Percentiles rank a stretch among this genome's conserved stretches.
These are phyloP conservation scores for Protophormia terraenovae DNA, from an alignment of 2,888 invertebrate genomes.

Conservation along the genomic window DNA sequence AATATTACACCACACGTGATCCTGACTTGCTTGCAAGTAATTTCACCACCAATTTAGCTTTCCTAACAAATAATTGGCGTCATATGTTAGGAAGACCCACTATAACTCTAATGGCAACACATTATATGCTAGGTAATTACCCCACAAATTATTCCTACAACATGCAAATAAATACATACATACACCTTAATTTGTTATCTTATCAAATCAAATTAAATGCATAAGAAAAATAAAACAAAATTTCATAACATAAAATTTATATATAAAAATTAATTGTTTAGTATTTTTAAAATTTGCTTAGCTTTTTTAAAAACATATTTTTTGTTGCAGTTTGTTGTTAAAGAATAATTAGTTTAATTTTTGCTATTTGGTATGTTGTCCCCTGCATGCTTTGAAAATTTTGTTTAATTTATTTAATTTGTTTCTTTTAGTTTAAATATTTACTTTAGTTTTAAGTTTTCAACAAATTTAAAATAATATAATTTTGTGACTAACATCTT, in stretches of 20 bases:
- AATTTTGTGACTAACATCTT: too few species aligned
- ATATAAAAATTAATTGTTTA: not conserved
- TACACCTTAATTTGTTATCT: not conserved
- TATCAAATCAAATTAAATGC: slow-evolving; percentile 8
- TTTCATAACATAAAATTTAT: slow-evolving; percentile 6
- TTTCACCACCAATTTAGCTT: slow-evolving; percentile 95
- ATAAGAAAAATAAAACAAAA: not conserved
- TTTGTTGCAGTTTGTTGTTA: slow-evolving; percentile 36
- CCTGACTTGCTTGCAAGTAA: slow-evolving; percentile 96
- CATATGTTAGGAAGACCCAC: slow-evolving; percentile 98
- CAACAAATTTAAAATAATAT: not conserved
- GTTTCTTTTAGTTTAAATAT: not conserved
- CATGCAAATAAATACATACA: not conserved
- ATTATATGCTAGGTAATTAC: slow-evolving; percentile 90
- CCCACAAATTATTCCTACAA: not conserved
- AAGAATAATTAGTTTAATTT: not conserved
- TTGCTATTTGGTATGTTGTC: slow-evolving; percentile 46
- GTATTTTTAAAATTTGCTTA: slow-evolving; percentile 35
- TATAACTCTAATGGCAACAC: slow-evolving; percentile 93
- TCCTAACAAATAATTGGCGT: slow-evolving; percentile 98
- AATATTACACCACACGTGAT: slow-evolving; percentile 98
- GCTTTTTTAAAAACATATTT: slow-evolving; percentile 44
- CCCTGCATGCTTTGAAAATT: slow-evolving; percentile 40
- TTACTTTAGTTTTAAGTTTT: not conserved
- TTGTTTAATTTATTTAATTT: slow-evolving; percentile 15